These are phyloP conservation scores for Actias luna DNA, from an alignment of 2,888 invertebrate genomes.

Conservation along the genomic window DNA sequence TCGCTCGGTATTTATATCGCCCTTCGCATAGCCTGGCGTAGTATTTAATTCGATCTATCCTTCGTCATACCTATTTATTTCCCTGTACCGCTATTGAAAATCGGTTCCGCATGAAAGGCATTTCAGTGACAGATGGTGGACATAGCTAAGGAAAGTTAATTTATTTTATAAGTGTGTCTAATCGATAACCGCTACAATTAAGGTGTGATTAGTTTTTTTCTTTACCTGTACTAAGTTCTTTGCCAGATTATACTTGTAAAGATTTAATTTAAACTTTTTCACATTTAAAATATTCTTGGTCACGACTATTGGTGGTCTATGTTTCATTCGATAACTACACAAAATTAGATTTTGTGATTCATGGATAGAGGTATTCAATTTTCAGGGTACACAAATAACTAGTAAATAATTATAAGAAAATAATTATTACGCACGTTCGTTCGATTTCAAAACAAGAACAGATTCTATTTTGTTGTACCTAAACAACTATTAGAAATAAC, in stretches of 20 bases:
- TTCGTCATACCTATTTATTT: constrained; percentile 15
- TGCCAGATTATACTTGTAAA: not conserved
- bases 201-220: constrained; percentile 2
- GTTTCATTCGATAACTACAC: too few species aligned
- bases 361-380: too few species aligned
- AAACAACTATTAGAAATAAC: too few species aligned
- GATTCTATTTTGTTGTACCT: too few species aligned
- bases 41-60: constrained; percentile 12
- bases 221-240: not conserved
- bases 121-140: constrained; percentile 5
- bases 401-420: too few species aligned
- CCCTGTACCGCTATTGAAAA: constrained; percentile 4
- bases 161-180: constrained; percentile 3
- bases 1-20: constrained; percentile 14
- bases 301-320: not conserved
- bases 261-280: not conserved
- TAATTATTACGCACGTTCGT: too few species aligned
- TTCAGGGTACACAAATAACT: not conserved
- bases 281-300: not conserved
- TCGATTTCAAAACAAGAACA: too few species aligned
- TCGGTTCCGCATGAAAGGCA: constrained; percentile 3
- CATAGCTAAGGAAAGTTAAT: not conserved
- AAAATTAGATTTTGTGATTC: too few species aligned
- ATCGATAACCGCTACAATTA: constrained; percentile 3
- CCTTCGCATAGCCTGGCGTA: constrained; percentile 16